Conservation (phyloP, 2,113 vertebrate species). For the Callaeas wilsoni region DNA sequence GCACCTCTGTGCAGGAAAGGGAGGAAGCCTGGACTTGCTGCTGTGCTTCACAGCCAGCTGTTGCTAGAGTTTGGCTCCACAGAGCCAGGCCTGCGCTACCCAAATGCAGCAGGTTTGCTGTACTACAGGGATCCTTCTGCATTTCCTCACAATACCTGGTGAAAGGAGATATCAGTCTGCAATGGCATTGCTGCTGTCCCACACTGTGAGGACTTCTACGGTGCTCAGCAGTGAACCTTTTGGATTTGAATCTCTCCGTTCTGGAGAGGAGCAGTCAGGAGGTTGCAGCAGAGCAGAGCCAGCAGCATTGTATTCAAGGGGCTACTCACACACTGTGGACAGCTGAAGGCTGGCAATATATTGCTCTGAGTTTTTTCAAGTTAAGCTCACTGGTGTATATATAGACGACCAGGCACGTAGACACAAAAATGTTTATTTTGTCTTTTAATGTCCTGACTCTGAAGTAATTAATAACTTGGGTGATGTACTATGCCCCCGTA, state of each 20-base stretch:
- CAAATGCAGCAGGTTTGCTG: not conserved
- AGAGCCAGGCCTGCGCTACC: not conserved
- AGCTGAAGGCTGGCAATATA: not conserved
- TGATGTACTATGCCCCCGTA: not conserved
- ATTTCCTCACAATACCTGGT: not conserved
- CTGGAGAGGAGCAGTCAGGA: not conserved
- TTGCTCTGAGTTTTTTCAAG: not conserved
- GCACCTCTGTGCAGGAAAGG: not conserved
- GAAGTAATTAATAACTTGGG: not conserved
- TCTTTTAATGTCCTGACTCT: not conserved
- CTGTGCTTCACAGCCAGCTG: not conserved
- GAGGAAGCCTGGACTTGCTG: not conserved
- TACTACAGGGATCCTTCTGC: not conserved
- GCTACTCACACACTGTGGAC: not conserved
- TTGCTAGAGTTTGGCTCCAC: not conserved
- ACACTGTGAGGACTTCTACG: not conserved
- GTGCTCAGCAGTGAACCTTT: not conserved
- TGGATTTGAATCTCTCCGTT: not conserved
- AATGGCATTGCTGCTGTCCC: not conserved
- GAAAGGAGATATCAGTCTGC: not conserved
- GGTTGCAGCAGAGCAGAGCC: not conserved
- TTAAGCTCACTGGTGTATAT: not conserved
- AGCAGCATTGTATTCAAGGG: not conserved
- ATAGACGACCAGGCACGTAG: not conserved
- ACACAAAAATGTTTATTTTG: not conserved